phyloP scores from a whole-genome alignment of 64 coral and sea anemone genomes.

The Montipora cactus region DNA sequence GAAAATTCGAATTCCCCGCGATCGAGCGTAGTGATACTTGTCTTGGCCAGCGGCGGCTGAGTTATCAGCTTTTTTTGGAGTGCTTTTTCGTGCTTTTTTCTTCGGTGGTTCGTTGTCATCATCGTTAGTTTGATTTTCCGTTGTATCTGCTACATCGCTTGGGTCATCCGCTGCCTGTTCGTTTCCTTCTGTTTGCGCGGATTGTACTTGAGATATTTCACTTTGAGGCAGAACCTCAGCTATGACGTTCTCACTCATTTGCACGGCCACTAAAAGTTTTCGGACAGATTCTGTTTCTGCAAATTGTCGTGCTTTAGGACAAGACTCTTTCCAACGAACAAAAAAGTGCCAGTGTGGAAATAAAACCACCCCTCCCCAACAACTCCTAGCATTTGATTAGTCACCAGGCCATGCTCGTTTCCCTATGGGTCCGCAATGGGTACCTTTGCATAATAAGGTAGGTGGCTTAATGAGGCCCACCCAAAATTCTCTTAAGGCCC shows the following conservation, averaged over 20 bases:
- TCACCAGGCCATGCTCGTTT: conserved; percentile 9
- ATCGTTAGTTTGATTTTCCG: conserved; percentile 64
- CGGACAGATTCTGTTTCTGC: not conserved
- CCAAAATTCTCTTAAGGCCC: too few relatives aligned
- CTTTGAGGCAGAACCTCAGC: conserved; percentile 1
- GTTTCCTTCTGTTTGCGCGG: not conserved
- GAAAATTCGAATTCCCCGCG: conserved; percentile 94
- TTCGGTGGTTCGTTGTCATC: conserved; percentile 73
- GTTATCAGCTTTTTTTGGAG: conserved; percentile 31
- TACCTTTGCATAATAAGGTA: too few relatives aligned
- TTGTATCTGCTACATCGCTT: not conserved
- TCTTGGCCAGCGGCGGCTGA: conserved; percentile 53
- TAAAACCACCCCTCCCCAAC: conserved; percentile 68
- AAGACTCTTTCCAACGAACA: not conserved
- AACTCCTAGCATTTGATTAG: conserved; percentile 27
- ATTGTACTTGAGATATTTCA: conserved; percentile 12
- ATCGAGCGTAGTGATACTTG: conserved; percentile 85
- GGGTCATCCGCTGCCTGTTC: conserved; percentile 26
- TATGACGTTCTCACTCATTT: conserved; percentile 22
- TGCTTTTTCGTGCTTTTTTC: conserved; percentile 70
- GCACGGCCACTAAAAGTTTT: not conserved
- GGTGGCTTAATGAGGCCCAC: too few relatives aligned
- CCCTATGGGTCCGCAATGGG: too few relatives aligned
- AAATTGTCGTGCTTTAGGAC: not conserved
- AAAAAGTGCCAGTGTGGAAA: not conserved